phyloP scores from a whole-genome alignment of 1,140 invertebrate species.

The Phenacoccus solenopsis region DNA sequence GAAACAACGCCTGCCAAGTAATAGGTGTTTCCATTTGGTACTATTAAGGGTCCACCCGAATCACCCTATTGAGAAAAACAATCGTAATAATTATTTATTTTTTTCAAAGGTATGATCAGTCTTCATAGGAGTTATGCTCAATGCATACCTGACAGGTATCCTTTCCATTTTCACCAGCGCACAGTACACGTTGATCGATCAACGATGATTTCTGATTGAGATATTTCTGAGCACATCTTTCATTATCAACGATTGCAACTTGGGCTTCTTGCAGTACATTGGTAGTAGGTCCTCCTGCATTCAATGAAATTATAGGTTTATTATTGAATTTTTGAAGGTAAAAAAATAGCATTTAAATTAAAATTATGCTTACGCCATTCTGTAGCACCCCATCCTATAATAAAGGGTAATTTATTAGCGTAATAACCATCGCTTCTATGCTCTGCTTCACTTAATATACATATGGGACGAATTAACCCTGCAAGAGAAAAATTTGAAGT shows the following conservation, averaged over 20 bases:
- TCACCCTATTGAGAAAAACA: slow-evolving; percentile 13
- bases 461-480: slow-evolving; percentile 51
- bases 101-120: background rate
- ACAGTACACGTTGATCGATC: slow-evolving; percentile 49
- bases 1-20: slow-evolving; percentile 45
- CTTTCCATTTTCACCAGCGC: slow-evolving; percentile 42
- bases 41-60: slow-evolving; percentile 19
- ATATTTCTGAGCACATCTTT: slow-evolving; percentile 47
- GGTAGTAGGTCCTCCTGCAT: slow-evolving; percentile 49
- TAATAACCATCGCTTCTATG: slow-evolving; percentile 37
- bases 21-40: background rate
- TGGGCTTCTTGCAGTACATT: slow-evolving; percentile 48
- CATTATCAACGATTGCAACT: slow-evolving; percentile 50
- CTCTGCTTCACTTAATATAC: slow-evolving; percentile 46
- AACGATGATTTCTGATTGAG: slow-evolving; percentile 38
- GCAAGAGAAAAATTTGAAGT: background rate
- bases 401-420: slow-evolving; percentile 41
- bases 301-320: slow-evolving; percentile 23
- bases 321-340: background rate
- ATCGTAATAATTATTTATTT: background rate
- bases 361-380: slow-evolving; percentile 18
- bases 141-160: slow-evolving; percentile 12
- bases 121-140: background rate
- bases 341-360: background rate
- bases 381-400: slow-evolving; percentile 64